Evolutionary conservation across 1,140 invertebrate species (phyloP), one percentile per base, ranked within the genome.

Genomic region (Rhizoglyphus robini): DNA sequence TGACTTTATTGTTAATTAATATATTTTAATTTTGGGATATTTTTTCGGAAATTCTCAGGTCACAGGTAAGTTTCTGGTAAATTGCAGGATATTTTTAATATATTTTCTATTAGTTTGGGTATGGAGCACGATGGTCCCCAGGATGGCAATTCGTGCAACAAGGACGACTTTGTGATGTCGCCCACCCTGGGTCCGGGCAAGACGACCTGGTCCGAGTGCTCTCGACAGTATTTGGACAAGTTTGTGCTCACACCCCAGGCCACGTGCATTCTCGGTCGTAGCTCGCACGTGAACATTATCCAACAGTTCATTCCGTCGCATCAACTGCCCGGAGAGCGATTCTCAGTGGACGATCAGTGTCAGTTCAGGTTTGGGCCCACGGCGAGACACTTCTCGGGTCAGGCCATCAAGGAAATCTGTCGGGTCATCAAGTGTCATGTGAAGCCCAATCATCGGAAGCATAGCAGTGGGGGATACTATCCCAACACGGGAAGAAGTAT

Each of bases 171-270:
- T 71, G 78, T 84, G 23, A 84, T 84, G 83, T 83, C 82, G 3
- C 82, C 82, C n/a, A 84, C 82, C 20, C 71, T 84, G 61, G 83
- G 83, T 2, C 81, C 81, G 68, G 83, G 83, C 3, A 84, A 84
- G 74, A 83, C 81, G 34, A 83, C 81, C 4, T 84, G 83, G 83
- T 84, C 83, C 2, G 66, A 79, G 25, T 84, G 83, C 65, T 83
- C 82, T 69, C 72, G 77, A 60, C 73, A 78, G 67, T 84, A 83
- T 71, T 71, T 84, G 3, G 76, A 82, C 36, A 78, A 77, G 65
- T 84, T 84, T 72, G 72, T 84, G 32, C 77, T 65, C 4, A 65
- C 69, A 29, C 48, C 63, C 3, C 70, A 70, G 36, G 67, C 70
- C 0, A 65, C 54, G 25, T 71, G 69, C 30, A 36, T 69, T 13